A percentile compares a stretch with the other conserved stretches of the same genome.
These are phyloP conservation scores for Uria lomvia DNA, from an alignment of 2,113 vertebrate genomes.

Conservation along the genomic window DNA sequence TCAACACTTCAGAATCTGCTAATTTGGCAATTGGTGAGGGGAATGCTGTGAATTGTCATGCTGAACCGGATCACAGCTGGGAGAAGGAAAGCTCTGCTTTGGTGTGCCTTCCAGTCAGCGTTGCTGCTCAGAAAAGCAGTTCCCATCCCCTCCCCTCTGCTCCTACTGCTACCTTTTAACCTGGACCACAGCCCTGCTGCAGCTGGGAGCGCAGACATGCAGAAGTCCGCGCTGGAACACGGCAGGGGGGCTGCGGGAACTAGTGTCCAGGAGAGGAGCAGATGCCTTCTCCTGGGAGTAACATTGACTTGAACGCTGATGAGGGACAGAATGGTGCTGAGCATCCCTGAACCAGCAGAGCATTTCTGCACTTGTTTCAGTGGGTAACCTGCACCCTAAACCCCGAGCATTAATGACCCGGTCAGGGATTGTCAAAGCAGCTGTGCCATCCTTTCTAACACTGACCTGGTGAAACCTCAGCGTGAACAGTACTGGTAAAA, in stretches of 20 bases:
- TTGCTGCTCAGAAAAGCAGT: background rate
- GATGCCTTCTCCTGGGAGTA: background rate
- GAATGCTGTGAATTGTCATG: background rate
- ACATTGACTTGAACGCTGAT: background rate
- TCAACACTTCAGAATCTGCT: background rate
- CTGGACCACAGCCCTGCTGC: background rate
- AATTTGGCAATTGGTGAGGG: background rate
- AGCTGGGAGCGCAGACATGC: background rate
- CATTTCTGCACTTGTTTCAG: background rate
- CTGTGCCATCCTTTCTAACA: background rate
- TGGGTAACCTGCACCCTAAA: background rate
- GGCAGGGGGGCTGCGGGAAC: background rate
- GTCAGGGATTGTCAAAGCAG: background rate
- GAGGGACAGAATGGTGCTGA: background rate
- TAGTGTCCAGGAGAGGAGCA: background rate
- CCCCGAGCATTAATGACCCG: background rate
- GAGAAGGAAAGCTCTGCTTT: background rate
- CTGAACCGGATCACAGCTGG: background rate
- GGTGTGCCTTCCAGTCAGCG: background rate
- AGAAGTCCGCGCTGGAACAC: accelerated
- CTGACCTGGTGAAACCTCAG: background rate
- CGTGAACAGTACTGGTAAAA: background rate
- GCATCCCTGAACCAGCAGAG: background rate
- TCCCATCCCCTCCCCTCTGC: background rate
- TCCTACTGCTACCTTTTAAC: background rate